Conservation (phyloP, 2,113 vertebrate genomes). For the Apus apus region DNA sequence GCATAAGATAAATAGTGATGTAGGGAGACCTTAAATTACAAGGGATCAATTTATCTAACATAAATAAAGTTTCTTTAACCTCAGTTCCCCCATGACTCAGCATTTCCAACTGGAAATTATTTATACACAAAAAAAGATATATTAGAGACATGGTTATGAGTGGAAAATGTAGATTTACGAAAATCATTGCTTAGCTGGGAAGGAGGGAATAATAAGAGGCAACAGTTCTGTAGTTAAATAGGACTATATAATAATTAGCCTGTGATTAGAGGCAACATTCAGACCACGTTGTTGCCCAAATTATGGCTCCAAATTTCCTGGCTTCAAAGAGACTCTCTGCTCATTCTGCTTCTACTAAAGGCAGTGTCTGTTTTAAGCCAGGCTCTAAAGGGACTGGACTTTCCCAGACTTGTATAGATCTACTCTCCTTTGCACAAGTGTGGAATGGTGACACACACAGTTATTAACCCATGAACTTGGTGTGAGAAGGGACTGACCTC, state of each 20-base stretch:
- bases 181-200: background rate
- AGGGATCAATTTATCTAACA: conserved; percentile 30
- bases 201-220: background rate
- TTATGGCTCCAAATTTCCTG: background rate
- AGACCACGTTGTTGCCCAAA: background rate
- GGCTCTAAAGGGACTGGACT: background rate
- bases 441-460: background rate
- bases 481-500: background rate
- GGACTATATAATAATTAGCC: background rate
- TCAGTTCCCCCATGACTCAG: conserved; percentile 23
- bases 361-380: background rate
- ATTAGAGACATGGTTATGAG: background rate
- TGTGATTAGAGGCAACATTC: background rate
- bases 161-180: background rate
- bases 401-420: background rate
- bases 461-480: background rate
- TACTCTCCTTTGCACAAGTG: background rate
- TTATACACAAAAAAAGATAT: background rate
- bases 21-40: conserved; percentile 46
- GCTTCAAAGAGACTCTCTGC: background rate
- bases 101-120: background rate
- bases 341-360: background rate
- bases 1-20: conserved; percentile 3
- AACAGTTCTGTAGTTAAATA: background rate
- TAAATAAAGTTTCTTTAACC: conserved; percentile 47